Evolutionary conservation across 2,888 invertebrate species (phyloP).

Genomic region (Sinhomidia bicolor): DNA sequence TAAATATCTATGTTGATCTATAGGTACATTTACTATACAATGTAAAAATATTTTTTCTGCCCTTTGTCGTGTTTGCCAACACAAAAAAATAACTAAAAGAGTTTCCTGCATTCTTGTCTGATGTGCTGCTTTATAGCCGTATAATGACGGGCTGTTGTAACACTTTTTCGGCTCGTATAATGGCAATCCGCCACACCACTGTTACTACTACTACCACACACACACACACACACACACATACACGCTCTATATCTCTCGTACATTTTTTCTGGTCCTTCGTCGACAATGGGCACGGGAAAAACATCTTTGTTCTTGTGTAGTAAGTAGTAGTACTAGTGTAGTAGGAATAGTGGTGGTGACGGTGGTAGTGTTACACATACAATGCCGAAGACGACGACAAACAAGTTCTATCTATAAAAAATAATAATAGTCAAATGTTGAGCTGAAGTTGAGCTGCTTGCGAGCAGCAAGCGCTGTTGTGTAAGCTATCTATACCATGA

Average conservation of each 20-base stretch:
- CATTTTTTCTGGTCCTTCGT: not conserved
- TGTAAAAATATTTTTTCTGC: slow-evolving; percentile 23
- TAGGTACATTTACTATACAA: no score
- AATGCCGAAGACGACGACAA: slow-evolving; percentile 35
- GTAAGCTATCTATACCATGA: not conserved
- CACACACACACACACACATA: not conserved
- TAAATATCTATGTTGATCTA: no score
- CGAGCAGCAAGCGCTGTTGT: not conserved
- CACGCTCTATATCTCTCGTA: not conserved
- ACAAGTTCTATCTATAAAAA: slow-evolving; percentile 19
- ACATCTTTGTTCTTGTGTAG: slow-evolving; percentile 16
- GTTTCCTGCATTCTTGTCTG: slow-evolving; percentile 51
- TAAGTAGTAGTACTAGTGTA: not conserved
- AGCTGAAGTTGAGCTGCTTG: slow-evolving; percentile 26
- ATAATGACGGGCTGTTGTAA: slow-evolving; percentile 54
- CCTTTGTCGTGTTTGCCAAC: slow-evolving; percentile 19
- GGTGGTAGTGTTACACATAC: not conserved
- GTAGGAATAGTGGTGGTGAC: slow-evolving; percentile 2
- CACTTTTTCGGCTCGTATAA: slow-evolving; percentile 38
- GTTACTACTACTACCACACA: slow-evolving; percentile 8
- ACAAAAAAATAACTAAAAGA: slow-evolving; percentile 29
- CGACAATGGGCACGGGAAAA: slow-evolving; percentile 10
- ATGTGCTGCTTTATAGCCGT: slow-evolving; percentile 53
- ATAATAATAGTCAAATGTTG: slow-evolving; percentile 32
- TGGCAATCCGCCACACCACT: slow-evolving; percentile 25